Conservation (phyloP, 2,888 invertebrate genomes). For the Eupithecia inturbata region DNA sequence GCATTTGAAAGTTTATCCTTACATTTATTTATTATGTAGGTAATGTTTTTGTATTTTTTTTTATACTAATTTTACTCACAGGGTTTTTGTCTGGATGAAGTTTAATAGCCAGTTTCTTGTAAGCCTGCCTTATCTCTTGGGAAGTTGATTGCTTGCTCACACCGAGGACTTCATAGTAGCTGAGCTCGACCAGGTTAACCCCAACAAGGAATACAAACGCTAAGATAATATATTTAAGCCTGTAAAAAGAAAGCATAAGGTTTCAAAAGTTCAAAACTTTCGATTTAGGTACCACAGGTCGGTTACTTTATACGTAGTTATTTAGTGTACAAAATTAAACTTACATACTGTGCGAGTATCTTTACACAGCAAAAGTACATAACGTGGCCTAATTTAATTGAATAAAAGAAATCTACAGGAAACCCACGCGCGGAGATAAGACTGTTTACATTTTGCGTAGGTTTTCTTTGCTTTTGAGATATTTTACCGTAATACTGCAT, state of each 20-base stretch:
- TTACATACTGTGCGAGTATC: background rate
- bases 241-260: constrained; percentile 44
- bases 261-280: background rate
- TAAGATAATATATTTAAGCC: constrained; percentile 60
- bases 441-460: constrained; percentile 66
- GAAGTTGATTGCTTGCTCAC: constrained; percentile 86
- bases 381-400: background rate
- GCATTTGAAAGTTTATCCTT: background rate
- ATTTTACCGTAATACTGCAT: background rate
- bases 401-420: constrained; percentile 6
- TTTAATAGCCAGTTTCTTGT: constrained; percentile 89
- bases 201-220: constrained; percentile 52
- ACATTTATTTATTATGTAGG: background rate
- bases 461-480: constrained; percentile 29
- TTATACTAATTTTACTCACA: constrained; percentile 62
- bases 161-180: constrained; percentile 87
- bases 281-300: background rate
- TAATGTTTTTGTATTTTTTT: background rate
- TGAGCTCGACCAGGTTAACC: constrained; percentile 65
- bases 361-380: background rate
- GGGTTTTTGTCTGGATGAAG: constrained; percentile 90
- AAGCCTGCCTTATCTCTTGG: constrained; percentile 89
- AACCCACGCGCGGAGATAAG: constrained; percentile 46
- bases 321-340: background rate
- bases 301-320: background rate